These are phyloP conservation scores for Esperia sulphurella DNA, from an alignment of 2,888 invertebrate genomes.

Conservation along the genomic window DNA sequence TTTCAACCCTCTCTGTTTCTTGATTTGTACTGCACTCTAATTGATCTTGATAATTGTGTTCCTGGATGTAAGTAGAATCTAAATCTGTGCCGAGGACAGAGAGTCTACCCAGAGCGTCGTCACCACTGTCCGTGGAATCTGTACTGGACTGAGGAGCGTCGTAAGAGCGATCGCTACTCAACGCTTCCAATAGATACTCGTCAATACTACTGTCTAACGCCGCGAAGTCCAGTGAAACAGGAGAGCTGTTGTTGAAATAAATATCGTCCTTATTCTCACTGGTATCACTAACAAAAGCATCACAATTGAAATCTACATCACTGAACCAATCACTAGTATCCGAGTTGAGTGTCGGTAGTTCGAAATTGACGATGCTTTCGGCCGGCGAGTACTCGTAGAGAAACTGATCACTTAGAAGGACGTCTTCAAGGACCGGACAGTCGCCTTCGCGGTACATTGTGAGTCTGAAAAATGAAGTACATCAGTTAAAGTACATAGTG, in stretches of 20 bases:
- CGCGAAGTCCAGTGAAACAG: slow-evolving; percentile 57
- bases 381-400: slow-evolving; percentile 67
- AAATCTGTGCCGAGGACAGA: slow-evolving; percentile 37
- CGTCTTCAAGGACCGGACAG: slow-evolving; percentile 51
- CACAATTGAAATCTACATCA: slow-evolving; percentile 62
- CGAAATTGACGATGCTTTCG: slow-evolving; percentile 69
- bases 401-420: slow-evolving; percentile 56
- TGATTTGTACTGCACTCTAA: slow-evolving; percentile 13
- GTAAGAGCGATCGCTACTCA: slow-evolving; percentile 50
- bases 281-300: slow-evolving; percentile 57
- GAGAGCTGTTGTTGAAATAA: slow-evolving; percentile 39
- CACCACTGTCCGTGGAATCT: slow-evolving; percentile 39
- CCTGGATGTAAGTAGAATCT: slow-evolving; percentile 41
- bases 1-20: slow-evolving; percentile 29
- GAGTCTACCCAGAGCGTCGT: slow-evolving; percentile 29
- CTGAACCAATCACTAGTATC: slow-evolving; percentile 55
- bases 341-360: slow-evolving; percentile 50
- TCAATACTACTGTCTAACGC: slow-evolving; percentile 63
- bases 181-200: slow-evolving; percentile 59
- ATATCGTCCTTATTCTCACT: slow-evolving; percentile 45
- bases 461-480: slow-evolving; percentile 33
- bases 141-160: slow-evolving; percentile 42
- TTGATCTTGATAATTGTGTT: slow-evolving; percentile 34
- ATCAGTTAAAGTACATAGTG: not conserved
- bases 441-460: slow-evolving; percentile 59